These are phyloP conservation scores for Eilema caniola DNA, from an alignment of 2,888 invertebrate species.

Conservation along the genomic window DNA sequence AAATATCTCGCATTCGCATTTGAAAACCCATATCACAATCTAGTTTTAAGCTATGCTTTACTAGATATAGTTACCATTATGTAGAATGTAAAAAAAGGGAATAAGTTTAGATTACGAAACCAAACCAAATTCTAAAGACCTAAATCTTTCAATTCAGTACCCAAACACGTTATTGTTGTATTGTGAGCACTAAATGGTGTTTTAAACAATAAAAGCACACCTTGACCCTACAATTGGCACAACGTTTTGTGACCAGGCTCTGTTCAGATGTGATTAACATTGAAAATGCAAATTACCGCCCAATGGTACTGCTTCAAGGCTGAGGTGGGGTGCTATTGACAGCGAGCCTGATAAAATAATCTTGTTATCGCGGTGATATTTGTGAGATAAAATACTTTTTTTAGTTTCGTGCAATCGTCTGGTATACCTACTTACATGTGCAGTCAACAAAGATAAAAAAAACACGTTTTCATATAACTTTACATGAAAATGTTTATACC, in stretches of 20 bases:
- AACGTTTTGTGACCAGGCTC: constrained; percentile 59
- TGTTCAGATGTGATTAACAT: constrained; percentile 64
- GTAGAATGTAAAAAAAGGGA: no score
- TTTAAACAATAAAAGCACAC: constrained; percentile 52
- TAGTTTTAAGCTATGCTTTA: no score
- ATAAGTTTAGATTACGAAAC: not conserved
- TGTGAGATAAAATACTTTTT: no score
- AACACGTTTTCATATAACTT: no score
- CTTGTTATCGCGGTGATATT: not conserved
- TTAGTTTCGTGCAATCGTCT: no score
- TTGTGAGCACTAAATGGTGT: constrained; percentile 31
- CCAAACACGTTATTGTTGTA: constrained; percentile 35
- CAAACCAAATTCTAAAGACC: constrained; percentile 11
- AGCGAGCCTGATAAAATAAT: constrained; percentile 7
- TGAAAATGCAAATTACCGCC: constrained; percentile 56
- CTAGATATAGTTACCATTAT: no score
- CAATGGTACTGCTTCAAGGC: constrained; percentile 60
- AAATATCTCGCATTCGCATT: no score
- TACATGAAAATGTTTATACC: no score
- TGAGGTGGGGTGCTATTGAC: constrained; percentile 35
- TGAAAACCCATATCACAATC: no score
- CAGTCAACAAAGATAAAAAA: no score
- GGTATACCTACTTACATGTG: no score
- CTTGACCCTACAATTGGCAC: constrained; percentile 59
- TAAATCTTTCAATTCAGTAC: constrained; percentile 13